Base-by-base conservation (phyloP, 2,113 vertebrate genomes). In the Festucalex cinctus region DNA sequence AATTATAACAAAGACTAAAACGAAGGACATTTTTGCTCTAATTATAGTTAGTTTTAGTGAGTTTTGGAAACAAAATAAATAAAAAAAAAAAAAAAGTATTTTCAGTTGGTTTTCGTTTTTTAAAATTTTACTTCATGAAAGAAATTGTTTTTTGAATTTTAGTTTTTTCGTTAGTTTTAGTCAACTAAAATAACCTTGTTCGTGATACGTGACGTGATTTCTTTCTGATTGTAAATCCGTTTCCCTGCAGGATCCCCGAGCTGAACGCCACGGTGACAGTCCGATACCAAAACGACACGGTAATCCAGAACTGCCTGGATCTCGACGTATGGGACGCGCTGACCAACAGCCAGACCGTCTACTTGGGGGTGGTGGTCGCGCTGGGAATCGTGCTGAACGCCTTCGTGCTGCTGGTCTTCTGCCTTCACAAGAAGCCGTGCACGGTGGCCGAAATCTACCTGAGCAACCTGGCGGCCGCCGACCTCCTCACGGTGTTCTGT, bases 371-470 rank as follows among this genome's bases (percentile, higher is more conserved):
- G 75, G 87, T 96, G 76, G 92, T 93, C 19, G 54, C 90, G 39
- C 69, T 96, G 57, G 94, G 95, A 13, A 64, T 90, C 0, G 10
- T 93, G 0, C 93, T 95, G 32, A 99, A 99, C 51, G 19, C 86
- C 13, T 97, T 98, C 17, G 93, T 98, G 59, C 93, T 99, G 79
- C 75, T 86, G 0, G 83, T 98, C 19, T 94, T 96, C 82, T 91
- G 88, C 69, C 84, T 98, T 39, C 95, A 99, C 80, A 96, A 93
- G 81, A 95, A 91, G 73, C 72, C 83, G 5, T 96, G 95, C 88
- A 95, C 96, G 0, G 94, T 98, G 74, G 94, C 97, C 0, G 97
- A 99, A 85, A 92, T 98, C 88, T 98, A 96, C 83, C 71, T 99
- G 66, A 92, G 93, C 65, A 99, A 96, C 76, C 87, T 95, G 81